Evolutionary conservation across 37 sponge, comb jelly and placozoan genomes (phyloP).

Genomic region (Aplysina aerophoba): DNA sequence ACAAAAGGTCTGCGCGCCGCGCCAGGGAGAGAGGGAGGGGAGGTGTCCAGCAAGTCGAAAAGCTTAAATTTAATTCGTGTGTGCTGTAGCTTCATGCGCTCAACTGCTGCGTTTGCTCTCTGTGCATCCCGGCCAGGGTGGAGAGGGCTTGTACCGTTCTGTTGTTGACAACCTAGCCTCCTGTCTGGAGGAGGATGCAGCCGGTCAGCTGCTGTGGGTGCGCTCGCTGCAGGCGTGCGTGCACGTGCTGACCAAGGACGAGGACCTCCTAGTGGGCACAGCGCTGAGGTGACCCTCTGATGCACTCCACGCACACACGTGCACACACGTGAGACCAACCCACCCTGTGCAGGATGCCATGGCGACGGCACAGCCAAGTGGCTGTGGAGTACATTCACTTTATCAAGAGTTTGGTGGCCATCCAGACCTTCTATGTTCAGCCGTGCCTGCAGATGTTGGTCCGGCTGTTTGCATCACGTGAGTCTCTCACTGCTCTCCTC

Average conservation of each 20-base stretch:
- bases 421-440: slow-evolving; percentile 69
- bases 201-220: background rate
- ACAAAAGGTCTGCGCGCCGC: too few relatives aligned
- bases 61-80: too few relatives aligned
- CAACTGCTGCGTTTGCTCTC: too few relatives aligned
- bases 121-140: background rate
- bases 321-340: background rate
- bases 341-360: slow-evolving; percentile 31
- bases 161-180: background rate
- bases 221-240: slow-evolving; percentile 45
- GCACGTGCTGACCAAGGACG: slow-evolving; percentile 45
- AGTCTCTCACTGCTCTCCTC: background rate
- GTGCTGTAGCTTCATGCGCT: too few relatives aligned
- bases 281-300: slow-evolving; percentile 34
- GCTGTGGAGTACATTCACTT: slow-evolving; percentile 64
- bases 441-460: slow-evolving; percentile 51
- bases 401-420: slow-evolving; percentile 62
- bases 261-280: slow-evolving; percentile 56
- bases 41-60: background rate
- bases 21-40: background rate
- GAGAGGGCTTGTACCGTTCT: background rate
- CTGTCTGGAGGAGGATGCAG: background rate
- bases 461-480: slow-evolving; percentile 16
- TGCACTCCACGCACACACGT: background rate
- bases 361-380: slow-evolving; percentile 46